phyloP scores from a whole-genome alignment of 2,888 invertebrate genomes.

The Emesis castigata region DNA sequence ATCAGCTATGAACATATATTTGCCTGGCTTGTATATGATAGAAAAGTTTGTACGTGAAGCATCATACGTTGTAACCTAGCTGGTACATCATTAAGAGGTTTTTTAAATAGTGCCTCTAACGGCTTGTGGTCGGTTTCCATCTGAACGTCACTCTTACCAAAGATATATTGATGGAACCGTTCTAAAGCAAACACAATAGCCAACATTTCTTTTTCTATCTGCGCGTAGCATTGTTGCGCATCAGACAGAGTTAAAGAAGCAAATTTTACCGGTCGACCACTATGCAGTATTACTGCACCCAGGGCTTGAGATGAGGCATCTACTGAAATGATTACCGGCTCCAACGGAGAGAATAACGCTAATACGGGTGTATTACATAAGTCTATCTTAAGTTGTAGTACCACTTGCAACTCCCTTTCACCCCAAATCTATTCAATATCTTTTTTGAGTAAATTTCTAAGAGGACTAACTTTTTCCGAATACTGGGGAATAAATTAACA shows the following conservation, averaged over 20 bases:
- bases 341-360: not conserved
- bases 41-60: not conserved
- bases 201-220: not conserved
- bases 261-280: constrained; percentile 38
- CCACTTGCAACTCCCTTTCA: not conserved
- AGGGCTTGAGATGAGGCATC: constrained; percentile 38
- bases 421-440: not conserved
- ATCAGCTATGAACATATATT: not conserved
- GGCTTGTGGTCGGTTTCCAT: not conserved
- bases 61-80: not conserved
- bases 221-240: not conserved
- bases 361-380: constrained; percentile 40
- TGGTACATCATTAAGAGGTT: not conserved
- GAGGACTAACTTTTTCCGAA: constrained; percentile 15
- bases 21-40: not conserved
- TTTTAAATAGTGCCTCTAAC: too few relatives aligned
- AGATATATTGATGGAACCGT: not conserved
- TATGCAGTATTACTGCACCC: constrained; percentile 55
- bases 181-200: not conserved
- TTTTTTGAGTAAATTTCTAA: not conserved
- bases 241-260: not conserved
- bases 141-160: not conserved
- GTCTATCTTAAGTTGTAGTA: not conserved
- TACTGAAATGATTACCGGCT: not conserved
- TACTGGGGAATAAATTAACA: constrained; percentile 46